Conservation (phyloP, 2,113 vertebrate genomes). For the Calidris pugnax region DNA sequence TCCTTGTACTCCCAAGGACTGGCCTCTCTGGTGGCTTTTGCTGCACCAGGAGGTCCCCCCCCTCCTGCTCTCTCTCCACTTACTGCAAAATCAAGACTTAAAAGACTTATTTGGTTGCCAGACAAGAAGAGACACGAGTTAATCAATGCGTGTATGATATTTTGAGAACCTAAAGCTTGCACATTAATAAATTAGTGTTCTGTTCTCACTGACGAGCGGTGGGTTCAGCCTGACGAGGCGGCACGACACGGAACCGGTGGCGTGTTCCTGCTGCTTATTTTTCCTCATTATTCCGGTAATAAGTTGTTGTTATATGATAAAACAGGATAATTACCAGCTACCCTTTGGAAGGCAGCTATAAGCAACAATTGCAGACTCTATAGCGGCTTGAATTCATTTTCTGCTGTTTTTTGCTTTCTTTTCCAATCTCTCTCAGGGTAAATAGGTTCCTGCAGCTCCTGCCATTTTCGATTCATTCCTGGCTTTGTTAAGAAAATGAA, state of each 20-base stretch:
- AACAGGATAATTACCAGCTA: not conserved
- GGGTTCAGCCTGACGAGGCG: not conserved
- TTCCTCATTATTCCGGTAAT: not conserved
- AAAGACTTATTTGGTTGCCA: not conserved
- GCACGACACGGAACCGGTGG: not conserved
- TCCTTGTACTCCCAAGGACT: fast-evolving
- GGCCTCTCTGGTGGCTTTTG: not conserved
- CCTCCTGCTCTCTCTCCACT: not conserved
- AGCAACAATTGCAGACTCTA: not conserved
- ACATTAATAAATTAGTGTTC: not conserved
- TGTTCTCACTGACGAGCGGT: not conserved
- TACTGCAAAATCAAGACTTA: not conserved
- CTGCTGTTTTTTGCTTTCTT: conserved; percentile 2
- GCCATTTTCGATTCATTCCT: not conserved
- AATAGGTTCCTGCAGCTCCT: not conserved
- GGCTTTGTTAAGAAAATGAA: conserved; percentile 34
- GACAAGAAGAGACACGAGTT: not conserved
- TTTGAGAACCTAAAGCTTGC: not conserved
- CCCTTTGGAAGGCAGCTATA: not conserved
- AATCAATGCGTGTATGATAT: not conserved
- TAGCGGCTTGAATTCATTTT: not conserved
- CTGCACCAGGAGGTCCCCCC: not conserved
- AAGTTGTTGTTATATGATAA: not conserved
- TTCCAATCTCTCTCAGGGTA: not conserved
- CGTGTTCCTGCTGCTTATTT: not conserved